Conservation (phyloP, 1,140 invertebrate genomes). For the Drosophila kohkoa region DNA sequence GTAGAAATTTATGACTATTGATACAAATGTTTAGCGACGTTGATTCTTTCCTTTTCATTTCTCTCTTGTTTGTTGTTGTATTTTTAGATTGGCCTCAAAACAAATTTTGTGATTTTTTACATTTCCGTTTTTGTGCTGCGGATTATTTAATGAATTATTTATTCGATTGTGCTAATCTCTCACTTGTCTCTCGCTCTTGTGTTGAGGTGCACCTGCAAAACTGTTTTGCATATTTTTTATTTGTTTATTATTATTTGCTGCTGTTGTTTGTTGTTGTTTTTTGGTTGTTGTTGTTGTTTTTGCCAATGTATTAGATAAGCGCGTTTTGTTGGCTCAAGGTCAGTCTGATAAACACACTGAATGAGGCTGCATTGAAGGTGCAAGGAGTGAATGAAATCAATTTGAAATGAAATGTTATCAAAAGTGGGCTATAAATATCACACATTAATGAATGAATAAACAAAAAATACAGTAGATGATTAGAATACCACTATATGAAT, state of each 20-base stretch:
- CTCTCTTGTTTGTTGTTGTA: constrained; percentile 5
- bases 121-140: constrained; percentile 44
- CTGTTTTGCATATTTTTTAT: constrained; percentile 30
- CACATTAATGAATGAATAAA: constrained; percentile 19
- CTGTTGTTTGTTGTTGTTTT: neutral
- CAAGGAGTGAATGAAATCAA: constrained; percentile 23
- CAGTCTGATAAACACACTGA: constrained; percentile 15
- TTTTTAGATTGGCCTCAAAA: constrained; percentile 17
- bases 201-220: constrained; percentile 36
- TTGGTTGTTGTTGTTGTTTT: neutral
- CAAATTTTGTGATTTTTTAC: constrained; percentile 26
- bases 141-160: constrained; percentile 62
- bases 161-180: constrained; percentile 45
- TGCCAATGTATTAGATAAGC: constrained; percentile 25
- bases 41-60: constrained; percentile 9
- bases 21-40: constrained; percentile 38
- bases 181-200: too few species aligned
- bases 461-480: neutral
- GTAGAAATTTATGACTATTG: constrained; percentile 49
- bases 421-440: neutral
- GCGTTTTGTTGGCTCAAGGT: constrained; percentile 22
- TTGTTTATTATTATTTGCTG: neutral
- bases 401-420: constrained; percentile 8
- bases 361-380: constrained; percentile 24
- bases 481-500: neutral